phyloP scores from a whole-genome alignment of 2,113 vertebrate genomes.

The Cavia porcellus region DNA sequence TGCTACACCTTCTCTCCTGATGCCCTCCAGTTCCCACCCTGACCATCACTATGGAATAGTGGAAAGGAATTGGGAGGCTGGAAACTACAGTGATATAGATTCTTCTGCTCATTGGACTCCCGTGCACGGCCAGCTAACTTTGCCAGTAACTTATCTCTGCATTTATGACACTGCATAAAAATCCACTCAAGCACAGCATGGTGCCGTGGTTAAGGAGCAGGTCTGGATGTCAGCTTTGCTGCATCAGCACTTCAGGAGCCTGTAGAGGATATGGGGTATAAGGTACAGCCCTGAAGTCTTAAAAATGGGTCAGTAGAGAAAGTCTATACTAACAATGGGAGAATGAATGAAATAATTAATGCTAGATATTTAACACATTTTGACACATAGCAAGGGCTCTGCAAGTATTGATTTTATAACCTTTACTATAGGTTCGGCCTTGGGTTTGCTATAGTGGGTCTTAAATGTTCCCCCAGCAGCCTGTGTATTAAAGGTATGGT shows the following conservation, averaged over 20 bases:
- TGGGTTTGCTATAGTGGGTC: background rate
- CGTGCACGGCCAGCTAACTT: background rate
- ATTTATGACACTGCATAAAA: slow-evolving; percentile 2
- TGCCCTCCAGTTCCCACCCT: background rate
- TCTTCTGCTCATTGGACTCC: background rate
- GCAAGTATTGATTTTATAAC: background rate
- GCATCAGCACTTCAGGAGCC: background rate
- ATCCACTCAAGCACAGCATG: background rate
- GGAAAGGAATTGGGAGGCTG: background rate
- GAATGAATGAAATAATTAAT: background rate
- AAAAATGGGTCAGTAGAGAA: slow-evolving; percentile 3
- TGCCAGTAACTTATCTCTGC: background rate
- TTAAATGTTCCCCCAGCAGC: too few relatives aligned
- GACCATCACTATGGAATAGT: background rate
- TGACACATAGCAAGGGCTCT: background rate
- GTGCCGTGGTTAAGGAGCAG: background rate
- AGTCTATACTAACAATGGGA: background rate
- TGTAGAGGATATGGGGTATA: background rate
- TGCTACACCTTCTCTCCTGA: background rate
- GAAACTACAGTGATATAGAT: background rate
- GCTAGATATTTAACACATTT: background rate
- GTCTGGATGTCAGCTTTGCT: background rate
- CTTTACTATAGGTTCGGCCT: background rate
- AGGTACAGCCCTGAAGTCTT: background rate
- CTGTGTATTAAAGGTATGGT: background rate